A percentile compares a stretch with the other conserved stretches of the same genome.
These are phyloP conservation scores for Labeo rohita DNA, from an alignment of 2,113 vertebrate genomes.

Conservation along the genomic window DNA sequence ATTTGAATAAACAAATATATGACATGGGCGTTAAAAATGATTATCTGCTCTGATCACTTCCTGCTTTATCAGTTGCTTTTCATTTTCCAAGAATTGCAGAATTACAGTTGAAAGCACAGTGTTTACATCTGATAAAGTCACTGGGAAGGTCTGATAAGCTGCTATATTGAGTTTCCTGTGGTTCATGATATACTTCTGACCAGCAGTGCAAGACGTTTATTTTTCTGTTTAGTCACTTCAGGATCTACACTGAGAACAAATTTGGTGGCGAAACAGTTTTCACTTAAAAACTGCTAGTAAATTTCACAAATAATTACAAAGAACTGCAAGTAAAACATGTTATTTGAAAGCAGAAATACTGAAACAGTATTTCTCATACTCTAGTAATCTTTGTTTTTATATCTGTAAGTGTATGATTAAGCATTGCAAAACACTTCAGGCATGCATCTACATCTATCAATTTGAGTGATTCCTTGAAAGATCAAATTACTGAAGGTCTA, in stretches of 20 bases:
- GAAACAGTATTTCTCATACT: neutral
- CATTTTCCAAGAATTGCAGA: neutral
- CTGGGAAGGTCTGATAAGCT: neutral
- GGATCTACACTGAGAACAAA: neutral
- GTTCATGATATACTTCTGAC: constrained; percentile 17
- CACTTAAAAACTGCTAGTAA: no score
- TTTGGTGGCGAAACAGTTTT: neutral
- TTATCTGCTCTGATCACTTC: neutral
- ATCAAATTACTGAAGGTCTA: constrained; percentile 28
- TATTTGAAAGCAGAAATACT: neutral
- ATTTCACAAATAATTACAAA: neutral
- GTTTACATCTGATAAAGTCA: neutral
- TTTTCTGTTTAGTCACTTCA: neutral
- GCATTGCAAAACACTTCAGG: neutral
- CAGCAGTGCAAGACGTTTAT: constrained; percentile 44
- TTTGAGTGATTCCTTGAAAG: neutral
- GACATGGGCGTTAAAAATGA: neutral
- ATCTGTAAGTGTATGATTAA: no score
- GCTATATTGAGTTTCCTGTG: neutral
- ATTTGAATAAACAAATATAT: neutral
- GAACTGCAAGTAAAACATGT: neutral
- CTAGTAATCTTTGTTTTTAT: neutral
- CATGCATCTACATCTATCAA: constrained; percentile 9
- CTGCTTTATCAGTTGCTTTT: neutral
- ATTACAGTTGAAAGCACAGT: no score